Conservation (phyloP, 2,797 vertebrate species). For the Alectoris magna region DNA sequence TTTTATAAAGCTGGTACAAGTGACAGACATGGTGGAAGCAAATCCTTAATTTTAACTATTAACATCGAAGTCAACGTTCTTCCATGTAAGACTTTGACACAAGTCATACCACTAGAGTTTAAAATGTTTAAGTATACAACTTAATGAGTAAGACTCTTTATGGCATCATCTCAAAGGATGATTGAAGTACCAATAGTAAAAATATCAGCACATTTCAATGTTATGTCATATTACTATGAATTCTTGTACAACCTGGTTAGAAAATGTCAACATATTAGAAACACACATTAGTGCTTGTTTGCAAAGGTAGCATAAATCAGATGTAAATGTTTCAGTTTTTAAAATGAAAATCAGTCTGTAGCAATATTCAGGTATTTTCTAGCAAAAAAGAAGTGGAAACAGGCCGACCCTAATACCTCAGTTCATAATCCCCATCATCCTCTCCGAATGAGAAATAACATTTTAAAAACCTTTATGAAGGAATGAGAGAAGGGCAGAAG, state of each 20-base stretch:
- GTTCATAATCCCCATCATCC: neutral
- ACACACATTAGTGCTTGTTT: neutral
- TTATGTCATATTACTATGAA: neutral
- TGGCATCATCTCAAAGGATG: neutral
- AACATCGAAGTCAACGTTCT: slow-evolving; percentile 37
- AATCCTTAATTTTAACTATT: slow-evolving; percentile 9
- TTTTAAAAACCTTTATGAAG: neutral
- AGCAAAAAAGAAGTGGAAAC: neutral
- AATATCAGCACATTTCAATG: neutral
- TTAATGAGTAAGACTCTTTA: neutral
- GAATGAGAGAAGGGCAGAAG: neutral
- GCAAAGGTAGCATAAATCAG: neutral
- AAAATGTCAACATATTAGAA: neutral
- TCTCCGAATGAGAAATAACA: neutral
- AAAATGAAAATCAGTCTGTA: neutral
- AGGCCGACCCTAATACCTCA: neutral
- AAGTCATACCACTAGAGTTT: neutral
- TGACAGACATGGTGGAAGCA: neutral
- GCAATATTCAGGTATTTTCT: neutral
- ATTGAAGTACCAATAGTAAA: neutral
- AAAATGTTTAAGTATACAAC: neutral
- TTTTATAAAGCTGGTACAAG: neutral
- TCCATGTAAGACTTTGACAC: neutral
- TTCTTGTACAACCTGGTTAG: neutral
- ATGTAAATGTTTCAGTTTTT: neutral